Evolutionary conservation across 30 jellyfish, hydroid and myxozoan genomes (phyloP), one percentile per base, ranked within the genome.

Genomic region (Mastigias papua): DNA sequence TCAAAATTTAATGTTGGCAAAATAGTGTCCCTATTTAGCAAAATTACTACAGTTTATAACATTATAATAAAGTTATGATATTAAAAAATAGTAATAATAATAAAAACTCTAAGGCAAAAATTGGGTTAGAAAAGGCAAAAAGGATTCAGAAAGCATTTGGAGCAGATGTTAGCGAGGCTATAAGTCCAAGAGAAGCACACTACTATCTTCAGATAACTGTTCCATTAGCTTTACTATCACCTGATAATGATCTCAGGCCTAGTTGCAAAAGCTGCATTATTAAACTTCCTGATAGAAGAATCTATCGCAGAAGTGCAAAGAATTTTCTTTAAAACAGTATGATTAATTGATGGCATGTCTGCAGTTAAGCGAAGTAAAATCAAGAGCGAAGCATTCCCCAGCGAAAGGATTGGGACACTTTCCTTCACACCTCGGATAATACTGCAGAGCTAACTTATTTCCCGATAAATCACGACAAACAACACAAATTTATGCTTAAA

Each of bases 181-280:
- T 57, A 33, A 29, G 74, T 81, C 91, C 84, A 42, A 81, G 61
- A 81, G 75, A 66, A 42, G 72, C 85, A 34, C 86, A 11, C 42
- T 63, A 86, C 10, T 81, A 34, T 46, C 91, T 84, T 34, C 86
- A 34, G 26, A 66, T 73, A 81, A 30, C 74, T 63, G 91, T 81
- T 81, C 86, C 91, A 64, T 73, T 81, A 42, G 91, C 91, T 62
- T 48, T 81, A 81, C 86, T 86, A 33, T 81, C 91, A 66, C 85
- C 85, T 35, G 86, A 64, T 51, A 48, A 72, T 65, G 91, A 81
- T 65, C 74, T 81, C 81, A 64, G 86, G 50, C 91, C 62, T 31
- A 74, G 75, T 73, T 81, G 74, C 72, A 65, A 8, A 81, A 48
- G 86, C 90, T 30, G 72, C 91, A 62, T 57, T 79, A 79, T 17